These are phyloP conservation scores for Tetragonula clypearis DNA, from an alignment of 1,140 invertebrate genomes.

Conservation along the genomic window DNA sequence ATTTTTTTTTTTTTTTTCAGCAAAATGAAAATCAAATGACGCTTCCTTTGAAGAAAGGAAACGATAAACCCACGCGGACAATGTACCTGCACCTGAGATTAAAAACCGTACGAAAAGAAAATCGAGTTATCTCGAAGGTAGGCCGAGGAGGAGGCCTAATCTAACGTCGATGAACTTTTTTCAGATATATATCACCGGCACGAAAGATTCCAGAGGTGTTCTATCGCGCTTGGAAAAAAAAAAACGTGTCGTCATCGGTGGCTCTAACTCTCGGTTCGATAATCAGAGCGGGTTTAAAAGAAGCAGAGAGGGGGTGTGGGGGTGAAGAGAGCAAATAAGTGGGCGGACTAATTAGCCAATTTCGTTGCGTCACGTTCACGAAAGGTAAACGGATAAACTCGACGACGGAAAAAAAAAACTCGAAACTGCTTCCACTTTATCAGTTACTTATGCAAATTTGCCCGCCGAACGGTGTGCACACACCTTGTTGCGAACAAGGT, in stretches of 20 bases:
- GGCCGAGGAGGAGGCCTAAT: neutral
- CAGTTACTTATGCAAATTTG: conserved; percentile 48
- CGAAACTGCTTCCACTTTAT: conserved; percentile 41
- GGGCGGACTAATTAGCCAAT: conserved; percentile 46
- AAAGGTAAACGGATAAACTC: conserved; percentile 27
- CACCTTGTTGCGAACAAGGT: neutral
- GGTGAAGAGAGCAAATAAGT: neutral
- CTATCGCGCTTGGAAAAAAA: neutral
- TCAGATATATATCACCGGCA: neutral
- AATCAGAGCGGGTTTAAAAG: conserved; percentile 6
- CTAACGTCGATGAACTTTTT: conserved; percentile 15
- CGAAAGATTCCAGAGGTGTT: neutral
- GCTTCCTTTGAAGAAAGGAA: neutral
- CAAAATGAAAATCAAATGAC: neutral
- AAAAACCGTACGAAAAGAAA: neutral
- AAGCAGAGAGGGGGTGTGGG: neutral
- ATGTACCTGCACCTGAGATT: no score
- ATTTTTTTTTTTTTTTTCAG: neutral
- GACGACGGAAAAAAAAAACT: conserved; percentile 29
- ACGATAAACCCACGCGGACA: neutral
- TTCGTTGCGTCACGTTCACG: conserved; percentile 32
- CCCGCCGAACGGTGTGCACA: neutral
- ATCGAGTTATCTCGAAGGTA: neutral
- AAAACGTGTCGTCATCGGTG: neutral
- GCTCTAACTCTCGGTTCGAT: conserved; percentile 1